Conservation (phyloP, 2,888 invertebrate species). For the Brenthis hecate region DNA sequence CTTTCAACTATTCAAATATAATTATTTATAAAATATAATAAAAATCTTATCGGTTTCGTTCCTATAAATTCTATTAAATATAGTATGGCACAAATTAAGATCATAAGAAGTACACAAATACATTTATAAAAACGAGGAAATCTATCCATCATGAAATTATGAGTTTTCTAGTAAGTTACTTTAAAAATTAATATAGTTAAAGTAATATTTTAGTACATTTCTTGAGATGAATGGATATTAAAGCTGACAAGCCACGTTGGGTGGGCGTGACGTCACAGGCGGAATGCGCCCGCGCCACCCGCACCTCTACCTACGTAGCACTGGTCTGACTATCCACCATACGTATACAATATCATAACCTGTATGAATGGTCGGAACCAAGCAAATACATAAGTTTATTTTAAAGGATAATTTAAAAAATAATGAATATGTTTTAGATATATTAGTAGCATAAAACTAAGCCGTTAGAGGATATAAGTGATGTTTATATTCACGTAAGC, state of each 20-base stretch:
- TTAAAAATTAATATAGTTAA: slow-evolving; percentile 1
- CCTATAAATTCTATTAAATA: too few species aligned
- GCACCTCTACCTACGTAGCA: slow-evolving; percentile 58
- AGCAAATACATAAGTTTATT: background rate
- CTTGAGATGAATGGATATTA: slow-evolving; percentile 62
- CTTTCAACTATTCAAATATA: too few species aligned
- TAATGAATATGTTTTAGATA: background rate
- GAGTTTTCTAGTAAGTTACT: background rate
- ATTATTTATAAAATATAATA: too few species aligned
- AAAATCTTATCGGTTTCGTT: too few species aligned
- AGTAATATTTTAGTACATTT: slow-evolving; percentile 21
- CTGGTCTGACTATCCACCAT: slow-evolving; percentile 43
- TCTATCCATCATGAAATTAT: background rate
- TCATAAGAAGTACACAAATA: too few species aligned
- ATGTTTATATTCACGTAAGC: slow-evolving; percentile 46
- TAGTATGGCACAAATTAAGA: too few species aligned
- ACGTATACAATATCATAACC: background rate
- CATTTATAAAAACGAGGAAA: too few species aligned
- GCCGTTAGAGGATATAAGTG: background rate
- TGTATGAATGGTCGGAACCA: slow-evolving; percentile 4
- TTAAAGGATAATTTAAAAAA: background rate
- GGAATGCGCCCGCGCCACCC: slow-evolving; percentile 76
- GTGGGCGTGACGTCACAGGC: slow-evolving; percentile 81
- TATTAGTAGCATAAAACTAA: background rate
- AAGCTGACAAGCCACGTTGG: slow-evolving; percentile 73